Base-by-base conservation (phyloP, 2,888 invertebrate genomes). In the Polyploca ridens region DNA sequence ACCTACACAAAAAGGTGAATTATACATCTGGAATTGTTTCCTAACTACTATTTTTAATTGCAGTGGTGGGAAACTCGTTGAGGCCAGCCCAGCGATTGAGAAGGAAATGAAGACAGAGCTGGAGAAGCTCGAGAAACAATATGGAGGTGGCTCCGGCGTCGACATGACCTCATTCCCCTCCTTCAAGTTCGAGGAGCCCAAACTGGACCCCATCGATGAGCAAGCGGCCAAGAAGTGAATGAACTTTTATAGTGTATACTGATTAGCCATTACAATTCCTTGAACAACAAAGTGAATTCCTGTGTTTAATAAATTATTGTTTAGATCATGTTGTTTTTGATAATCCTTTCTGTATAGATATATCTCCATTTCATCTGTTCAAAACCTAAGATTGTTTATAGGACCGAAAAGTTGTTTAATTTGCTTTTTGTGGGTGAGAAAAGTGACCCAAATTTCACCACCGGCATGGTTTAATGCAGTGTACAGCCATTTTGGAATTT, bases 111-210 rank as follows among this genome's bases (percentile, higher is more conserved):
- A 96, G 82, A 92, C 96, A 14, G 98, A 98, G 85, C 87, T 98
- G 76, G 97, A 97, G 7, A 97, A 97, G 89, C 94, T 98, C 46
- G 96, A 97, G 63, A 96, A 95, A 79, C 96, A 96, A 75, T 98
- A 93, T 82, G 97, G 97, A 70, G 97, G 97, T 75, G 96, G 96
- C 63, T 84, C 95, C 13, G 97, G 97, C 58, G 95, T 95, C 5
- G 98, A 99, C 84, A 97, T 99, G 97, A 97, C 97, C 19, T 95
- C 98, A 88, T 99, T 99, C 90, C 99, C 99, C 13, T 86, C 95
- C 14, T 97, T 99, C 86, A 96, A 96, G 83, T 99, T 98, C 80
- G 94, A 95, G 33, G 97, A 97, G 69, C 96, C 96, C 62, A 95
- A 95, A 76, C 87, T 97, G 71, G 97, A 96, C 87, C 95, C 96